Percentiles rank a stretch among this genome's conserved stretches.
phyloP scores from a whole-genome alignment of 2,888 invertebrate species.

The Tiphia femorata region DNA sequence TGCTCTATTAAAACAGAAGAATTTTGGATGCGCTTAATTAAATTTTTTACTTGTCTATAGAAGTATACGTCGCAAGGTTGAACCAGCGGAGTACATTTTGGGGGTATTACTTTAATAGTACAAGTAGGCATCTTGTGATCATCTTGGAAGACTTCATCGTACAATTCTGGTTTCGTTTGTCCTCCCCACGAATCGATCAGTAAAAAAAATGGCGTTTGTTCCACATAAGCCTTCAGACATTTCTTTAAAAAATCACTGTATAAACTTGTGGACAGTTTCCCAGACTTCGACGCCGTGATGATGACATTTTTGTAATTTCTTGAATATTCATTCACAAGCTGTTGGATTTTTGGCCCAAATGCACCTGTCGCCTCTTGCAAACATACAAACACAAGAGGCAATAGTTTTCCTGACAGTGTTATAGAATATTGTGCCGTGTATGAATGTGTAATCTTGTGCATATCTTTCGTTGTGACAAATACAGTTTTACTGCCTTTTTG shows the following conservation, averaged over 20 bases:
- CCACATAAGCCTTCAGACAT: slow-evolving; percentile 11
- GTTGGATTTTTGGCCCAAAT: not conserved
- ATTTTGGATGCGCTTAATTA: not conserved
- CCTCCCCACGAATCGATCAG: slow-evolving; percentile 23
- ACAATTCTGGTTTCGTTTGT: slow-evolving; percentile 13
- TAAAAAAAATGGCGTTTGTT: slow-evolving; percentile 15
- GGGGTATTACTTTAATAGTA: too few relatives aligned
- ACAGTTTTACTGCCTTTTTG: not conserved
- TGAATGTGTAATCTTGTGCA: too few relatives aligned
- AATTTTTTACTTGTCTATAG: not conserved
- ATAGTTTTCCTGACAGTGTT: not conserved
- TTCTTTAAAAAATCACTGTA: slow-evolving; percentile 5
- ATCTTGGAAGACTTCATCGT: slow-evolving; percentile 14
- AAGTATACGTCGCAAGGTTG: too few relatives aligned
- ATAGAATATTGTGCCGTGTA: slow-evolving; percentile 7
- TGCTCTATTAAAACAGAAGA: not conserved
- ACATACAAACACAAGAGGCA: slow-evolving; percentile 7
- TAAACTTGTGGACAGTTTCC: slow-evolving; percentile 16
- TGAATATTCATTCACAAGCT: not conserved
- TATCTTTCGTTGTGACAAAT: not conserved
- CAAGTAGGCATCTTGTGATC: slow-evolving; percentile 8
- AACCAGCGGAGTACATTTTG: too few relatives aligned
- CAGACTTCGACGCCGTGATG: slow-evolving; percentile 22
- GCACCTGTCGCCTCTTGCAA: not conserved
- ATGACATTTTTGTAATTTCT: slow-evolving; percentile 1